Percentiles rank a stretch among this genome's conserved stretches.
These are phyloP conservation scores for Caligus rogercresseyi DNA, from an alignment of 1,140 invertebrate genomes.

Conservation along the genomic window DNA sequence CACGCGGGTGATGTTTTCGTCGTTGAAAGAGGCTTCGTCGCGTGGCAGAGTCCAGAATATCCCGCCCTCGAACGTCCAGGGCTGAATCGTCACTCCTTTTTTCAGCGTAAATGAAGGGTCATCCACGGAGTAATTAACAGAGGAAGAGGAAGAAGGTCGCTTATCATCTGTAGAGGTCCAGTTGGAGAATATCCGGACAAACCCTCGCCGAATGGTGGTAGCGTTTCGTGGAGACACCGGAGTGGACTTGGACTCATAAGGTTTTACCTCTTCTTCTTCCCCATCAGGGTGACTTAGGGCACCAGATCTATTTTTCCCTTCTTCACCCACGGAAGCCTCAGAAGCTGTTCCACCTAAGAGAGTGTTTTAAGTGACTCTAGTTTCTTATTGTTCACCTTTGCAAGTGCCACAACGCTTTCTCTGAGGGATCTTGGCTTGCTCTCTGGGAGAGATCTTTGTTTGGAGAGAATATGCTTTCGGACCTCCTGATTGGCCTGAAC, in stretches of 20 bases:
- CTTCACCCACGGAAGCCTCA: constrained; percentile 26
- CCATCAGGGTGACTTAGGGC: no score
- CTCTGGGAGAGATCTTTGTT: not conserved
- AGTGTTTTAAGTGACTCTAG: constrained; percentile 46
- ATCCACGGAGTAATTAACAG: not conserved
- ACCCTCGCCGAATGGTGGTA: not conserved
- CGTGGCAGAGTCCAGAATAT: not conserved
- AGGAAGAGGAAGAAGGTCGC: not conserved
- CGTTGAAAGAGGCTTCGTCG: constrained; percentile 16
- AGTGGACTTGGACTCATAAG: not conserved
- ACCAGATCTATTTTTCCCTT: not conserved
- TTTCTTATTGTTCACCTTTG: constrained; percentile 38
- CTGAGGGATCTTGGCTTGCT: not conserved
- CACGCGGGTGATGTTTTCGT: constrained; percentile 1
- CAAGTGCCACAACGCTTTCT: not conserved
- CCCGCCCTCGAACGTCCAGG: constrained; percentile 5
- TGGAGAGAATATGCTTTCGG: constrained; percentile 47
- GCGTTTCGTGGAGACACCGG: not conserved
- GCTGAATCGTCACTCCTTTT: constrained; percentile 13
- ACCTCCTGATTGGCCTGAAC: constrained; percentile 60
- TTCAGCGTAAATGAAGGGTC: constrained; percentile 9
- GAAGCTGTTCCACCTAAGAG: not conserved
- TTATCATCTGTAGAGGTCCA: not conserved
- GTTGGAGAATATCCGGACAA: not conserved
- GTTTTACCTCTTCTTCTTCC: not conserved